Base-by-base conservation (phyloP, 2,888 invertebrate genomes). In the Poecilus cupreus region DNA sequence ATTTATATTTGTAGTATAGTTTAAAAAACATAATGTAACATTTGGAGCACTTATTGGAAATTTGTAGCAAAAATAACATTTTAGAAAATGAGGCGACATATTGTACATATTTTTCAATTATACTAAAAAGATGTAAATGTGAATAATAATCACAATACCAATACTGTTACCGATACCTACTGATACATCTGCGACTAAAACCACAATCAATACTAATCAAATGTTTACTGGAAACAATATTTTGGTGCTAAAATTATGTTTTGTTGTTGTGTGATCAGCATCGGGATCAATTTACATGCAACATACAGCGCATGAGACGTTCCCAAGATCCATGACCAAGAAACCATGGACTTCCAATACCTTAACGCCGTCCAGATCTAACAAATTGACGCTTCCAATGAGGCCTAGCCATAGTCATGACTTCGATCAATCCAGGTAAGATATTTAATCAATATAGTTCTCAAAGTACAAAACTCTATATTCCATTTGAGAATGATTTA, bases 311-410 rank as follows among this genome's bases (percentile, higher is more conserved):
- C 79, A 70, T 26, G 79, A 79, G 24, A 79, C 79, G 8, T 79
- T 79, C 32, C 79, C 79, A 10, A 60, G 77, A 60, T 43, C 77
- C 11, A 64, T 77, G 64, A 22, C 60, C 2, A 77, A 77, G 51
- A 49, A 51, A 49, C 49, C 22, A 3, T 75, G 75, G 75, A 72
- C 3, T 20, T 43, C 72, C 13, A 72, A n/a, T 24, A 46, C 72
- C 20, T 72, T 72, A 46, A 72, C 72, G 24, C 72, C 72, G 72
- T 72, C 72, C 43, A 46, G 72, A 72, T 1, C 32, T 32, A 46
- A 43, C 20, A 46, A 43, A 72, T n/a, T 46, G 43, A 46, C 43
- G 26, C 24, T 72, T 22, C 72, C 72, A 24, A 43, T 46, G 46
- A 72, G 72, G 46, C 24, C 64, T 18, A 68, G 37, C 16, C 37